Conservation (phyloP, 2,888 invertebrate species). For the Ichneumoninae sp. region DNA sequence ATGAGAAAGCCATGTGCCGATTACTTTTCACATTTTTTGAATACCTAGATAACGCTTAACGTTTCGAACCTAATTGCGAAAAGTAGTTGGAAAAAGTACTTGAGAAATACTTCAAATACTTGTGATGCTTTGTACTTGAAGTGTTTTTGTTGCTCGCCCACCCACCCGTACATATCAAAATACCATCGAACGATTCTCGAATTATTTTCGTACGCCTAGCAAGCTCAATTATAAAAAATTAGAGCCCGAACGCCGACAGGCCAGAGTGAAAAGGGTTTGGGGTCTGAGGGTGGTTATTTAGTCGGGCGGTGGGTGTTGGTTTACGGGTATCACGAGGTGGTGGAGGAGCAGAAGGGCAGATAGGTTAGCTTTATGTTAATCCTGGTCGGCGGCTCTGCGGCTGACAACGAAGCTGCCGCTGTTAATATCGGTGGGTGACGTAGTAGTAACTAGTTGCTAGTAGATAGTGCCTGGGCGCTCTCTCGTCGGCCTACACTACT, state of each 20-base stretch:
- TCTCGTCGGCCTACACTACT: slow-evolving; percentile 60
- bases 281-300: slow-evolving; percentile 28
- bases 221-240: neutral
- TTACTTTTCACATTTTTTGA: too few relatives aligned
- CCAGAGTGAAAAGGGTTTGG: slow-evolving; percentile 40
- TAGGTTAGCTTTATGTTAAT: slow-evolving; percentile 81
- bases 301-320: slow-evolving; percentile 71
- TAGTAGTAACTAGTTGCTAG: slow-evolving; percentile 78
- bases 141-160: too few relatives aligned
- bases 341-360: slow-evolving; percentile 69
- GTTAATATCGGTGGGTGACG: slow-evolving; percentile 82
- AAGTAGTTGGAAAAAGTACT: too few relatives aligned
- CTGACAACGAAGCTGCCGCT: slow-evolving; percentile 82
- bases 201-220: neutral
- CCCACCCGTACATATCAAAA: neutral
- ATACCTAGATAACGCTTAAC: too few relatives aligned
- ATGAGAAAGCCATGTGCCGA: too few relatives aligned
- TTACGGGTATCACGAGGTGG: slow-evolving; percentile 65
- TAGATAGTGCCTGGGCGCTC: slow-evolving; percentile 70
- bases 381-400: slow-evolving; percentile 78
- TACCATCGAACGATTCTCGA: neutral
- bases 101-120: too few relatives aligned
- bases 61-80: too few relatives aligned
- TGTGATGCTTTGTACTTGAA: too few relatives aligned
- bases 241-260: slow-evolving; percentile 15